These are phyloP conservation scores for Lepilemur ruficaudatus DNA, from an alignment of 2,797 vertebrate species.

Conservation along the genomic window DNA sequence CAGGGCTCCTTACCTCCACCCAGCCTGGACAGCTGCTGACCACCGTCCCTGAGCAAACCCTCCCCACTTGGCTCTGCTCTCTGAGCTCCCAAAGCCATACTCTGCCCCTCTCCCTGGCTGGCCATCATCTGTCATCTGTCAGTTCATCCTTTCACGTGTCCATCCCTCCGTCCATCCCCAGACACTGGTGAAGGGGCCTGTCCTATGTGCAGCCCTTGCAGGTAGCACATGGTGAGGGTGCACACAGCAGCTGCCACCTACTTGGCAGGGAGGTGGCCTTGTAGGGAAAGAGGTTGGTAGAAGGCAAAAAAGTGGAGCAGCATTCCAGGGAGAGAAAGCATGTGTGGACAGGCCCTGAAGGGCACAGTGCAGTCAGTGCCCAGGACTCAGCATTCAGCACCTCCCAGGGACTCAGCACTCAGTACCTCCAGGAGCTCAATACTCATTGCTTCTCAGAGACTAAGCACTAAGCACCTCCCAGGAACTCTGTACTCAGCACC, in stretches of 20 bases:
- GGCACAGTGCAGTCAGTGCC: not conserved
- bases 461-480: not conserved
- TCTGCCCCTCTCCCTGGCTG: not conserved
- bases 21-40: not conserved
- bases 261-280: not conserved
- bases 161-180: not conserved
- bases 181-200: not conserved
- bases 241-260: rapidly evolving
- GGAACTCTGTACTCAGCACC: not conserved
- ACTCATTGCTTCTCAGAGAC: not conserved
- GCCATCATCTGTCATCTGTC: not conserved
- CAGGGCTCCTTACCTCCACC: not conserved
- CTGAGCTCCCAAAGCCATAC: rapidly evolving
- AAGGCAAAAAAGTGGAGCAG: not conserved
- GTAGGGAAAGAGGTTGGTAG: not conserved
- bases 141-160: not conserved
- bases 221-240: rapidly evolving
- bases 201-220: not conserved
- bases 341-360: not conserved
- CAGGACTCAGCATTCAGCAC: not conserved
- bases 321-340: not conserved
- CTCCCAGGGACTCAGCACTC: not conserved
- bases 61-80: not conserved
- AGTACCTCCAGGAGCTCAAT: not conserved
- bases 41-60: not conserved